These are phyloP conservation scores for Parthenolecanium corni DNA, from an alignment of 2,888 invertebrate species.

Conservation along the genomic window DNA sequence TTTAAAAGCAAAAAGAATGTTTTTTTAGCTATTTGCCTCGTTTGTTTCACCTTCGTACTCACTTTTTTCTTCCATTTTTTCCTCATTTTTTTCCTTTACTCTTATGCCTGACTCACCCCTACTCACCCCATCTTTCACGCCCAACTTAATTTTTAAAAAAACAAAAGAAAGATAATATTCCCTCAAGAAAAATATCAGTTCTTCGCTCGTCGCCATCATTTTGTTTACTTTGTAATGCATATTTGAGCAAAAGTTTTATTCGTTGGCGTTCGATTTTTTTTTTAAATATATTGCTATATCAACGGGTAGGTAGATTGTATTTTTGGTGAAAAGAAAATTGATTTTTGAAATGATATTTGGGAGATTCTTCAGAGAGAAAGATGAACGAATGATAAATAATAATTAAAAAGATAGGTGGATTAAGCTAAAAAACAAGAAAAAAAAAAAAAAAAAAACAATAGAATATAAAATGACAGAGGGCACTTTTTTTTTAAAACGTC, in stretches of 20 bases:
- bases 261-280: background rate
- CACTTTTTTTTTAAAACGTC: too few relatives aligned
- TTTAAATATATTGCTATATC: background rate
- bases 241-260: background rate
- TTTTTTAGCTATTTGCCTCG: background rate
- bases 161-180: background rate
- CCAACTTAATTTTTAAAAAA: background rate
- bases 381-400: too few relatives aligned
- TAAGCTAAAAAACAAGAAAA: too few relatives aligned
- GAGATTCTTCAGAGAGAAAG: too few relatives aligned
- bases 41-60: background rate
- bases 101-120: too few relatives aligned
- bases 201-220: background rate
- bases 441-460: too few relatives aligned
- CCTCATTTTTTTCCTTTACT: too few relatives aligned
- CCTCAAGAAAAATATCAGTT: background rate
- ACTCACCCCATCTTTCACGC: background rate
- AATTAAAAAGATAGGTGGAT: too few relatives aligned
- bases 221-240: background rate
- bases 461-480: too few relatives aligned
- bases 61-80: background rate
- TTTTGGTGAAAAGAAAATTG: too few relatives aligned
- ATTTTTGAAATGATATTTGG: too few relatives aligned
- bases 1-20: background rate
- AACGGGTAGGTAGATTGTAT: too few relatives aligned